Base-by-base conservation (phyloP, 2,888 invertebrate species). In the Congeria kusceri region DNA sequence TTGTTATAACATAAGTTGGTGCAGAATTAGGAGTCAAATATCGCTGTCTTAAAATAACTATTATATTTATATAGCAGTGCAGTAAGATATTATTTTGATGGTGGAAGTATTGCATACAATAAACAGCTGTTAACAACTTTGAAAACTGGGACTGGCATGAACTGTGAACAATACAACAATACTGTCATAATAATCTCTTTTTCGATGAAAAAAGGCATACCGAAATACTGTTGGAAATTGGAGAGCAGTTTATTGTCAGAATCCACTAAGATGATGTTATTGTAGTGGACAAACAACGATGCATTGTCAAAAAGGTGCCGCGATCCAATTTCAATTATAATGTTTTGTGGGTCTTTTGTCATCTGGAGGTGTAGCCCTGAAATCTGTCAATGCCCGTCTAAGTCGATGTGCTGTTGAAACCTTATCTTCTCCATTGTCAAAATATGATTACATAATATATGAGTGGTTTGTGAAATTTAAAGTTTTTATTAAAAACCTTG, bases 291-390 rank as follows among this genome's bases (percentile, higher is more conserved):
- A 75, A 62, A 74, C 75, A 75, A 64, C 62, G 28, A 59, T 68
- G 53, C 75, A 75, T 75, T 75, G 75, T 75, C 63, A 68, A 63
- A 29, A 46, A 18, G 32, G 56, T 46, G 28, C 46, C 15, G 49
- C 68, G 56, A 44, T 75, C 68, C 29, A 32, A 68, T 75, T 75
- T 75, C 75, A 75, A 68, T 75, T 75, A 75, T 63, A 49, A 75
- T n/a, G 29, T 65, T 75, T 68, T 61, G 23, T n/a, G 61, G 63
- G 63, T 53, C 75, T 74, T 75, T 75, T 68, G 75, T 75, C n/a
- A n/a, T 49, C 27, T n/a, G 29, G 25, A 68, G 75, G 68, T 68
- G 75, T 62, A 39, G 62, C 49, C 32, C 47, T 28, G 23, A 57
- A 32, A 63, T 56, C 68, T 58, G 75, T 68, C 75, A 68, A 66